Conservation (phyloP, 2,888 invertebrate genomes). For the Lasiommata megera region DNA sequence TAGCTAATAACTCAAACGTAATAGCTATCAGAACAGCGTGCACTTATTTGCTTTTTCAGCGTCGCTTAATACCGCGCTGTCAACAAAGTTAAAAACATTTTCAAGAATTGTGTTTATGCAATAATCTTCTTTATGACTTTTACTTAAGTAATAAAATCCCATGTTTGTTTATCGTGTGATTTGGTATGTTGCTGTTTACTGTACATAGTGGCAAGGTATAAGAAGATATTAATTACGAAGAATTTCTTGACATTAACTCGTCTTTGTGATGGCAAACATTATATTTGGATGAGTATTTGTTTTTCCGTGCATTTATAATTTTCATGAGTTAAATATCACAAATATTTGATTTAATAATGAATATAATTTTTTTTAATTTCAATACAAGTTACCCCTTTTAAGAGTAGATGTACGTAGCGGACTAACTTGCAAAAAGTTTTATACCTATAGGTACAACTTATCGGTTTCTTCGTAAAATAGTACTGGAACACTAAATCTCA, state of each 20-base stretch:
- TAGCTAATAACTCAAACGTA: neutral
- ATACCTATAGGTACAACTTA: no score
- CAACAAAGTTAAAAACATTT: neutral
- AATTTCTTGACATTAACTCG: slow-evolving; percentile 12
- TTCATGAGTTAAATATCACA: neutral
- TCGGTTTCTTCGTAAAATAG: no score
- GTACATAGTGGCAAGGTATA: slow-evolving; percentile 9
- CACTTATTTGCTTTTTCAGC: neutral
- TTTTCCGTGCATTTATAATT: slow-evolving; percentile 6
- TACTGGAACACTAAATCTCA: no score
- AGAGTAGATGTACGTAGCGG: no score
- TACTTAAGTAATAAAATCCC: neutral
- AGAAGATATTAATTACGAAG: slow-evolving; percentile 14
- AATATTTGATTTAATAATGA: neutral
- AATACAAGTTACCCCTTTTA: no score
- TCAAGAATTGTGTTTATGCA: neutral
- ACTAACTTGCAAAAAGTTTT: no score
- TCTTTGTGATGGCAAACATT: slow-evolving; percentile 1
- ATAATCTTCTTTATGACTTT: neutral
- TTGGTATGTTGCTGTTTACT: neutral
- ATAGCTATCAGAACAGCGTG: neutral
- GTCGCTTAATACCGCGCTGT: neutral
- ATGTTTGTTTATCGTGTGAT: neutral
- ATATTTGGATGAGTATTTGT: slow-evolving; percentile 1
- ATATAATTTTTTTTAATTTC: no score